Base-by-base conservation (phyloP, 1,140 invertebrate genomes). In the Lepidostoma basale region DNA sequence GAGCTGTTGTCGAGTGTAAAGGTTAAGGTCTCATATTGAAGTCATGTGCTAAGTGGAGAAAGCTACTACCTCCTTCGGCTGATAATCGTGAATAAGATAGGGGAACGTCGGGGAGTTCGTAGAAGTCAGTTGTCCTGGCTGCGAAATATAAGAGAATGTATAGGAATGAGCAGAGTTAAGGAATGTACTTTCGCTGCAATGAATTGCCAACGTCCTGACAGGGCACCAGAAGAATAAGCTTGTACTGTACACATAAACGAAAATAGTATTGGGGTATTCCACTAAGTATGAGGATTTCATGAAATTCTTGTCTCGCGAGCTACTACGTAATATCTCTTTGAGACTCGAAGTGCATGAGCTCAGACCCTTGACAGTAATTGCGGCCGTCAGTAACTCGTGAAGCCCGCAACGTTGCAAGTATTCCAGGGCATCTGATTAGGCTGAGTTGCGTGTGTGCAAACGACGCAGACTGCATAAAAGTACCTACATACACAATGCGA, bases 361-460 rank as follows among this genome's bases (percentile, higher is more conserved):
- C 25, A 16, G 40, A 60, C 40, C 20, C 59, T 9, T 64, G 60
- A 47, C 60, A 64, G 67, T 69, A 69, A 69, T 69, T 69, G 62
- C 67, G 59, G 39, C 42, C 67, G 60, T 56, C 59, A 45, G 60
- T 49, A 33, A 22, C 18, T 23, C 16, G 26, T 26, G 26, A 25
- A 22, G 30, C 3, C 25, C 20, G 33, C 14, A 30, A 16, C 26
- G 12, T 14, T 6, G 30, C 10, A 64, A 64, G 26, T 54, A 64
- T 42, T 62, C 23, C 26, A 47, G 45, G 16, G 26, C 30, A 10
- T 26, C 9, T 14, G 14, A 40, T 42, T 36, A 40, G 62, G 63
- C 63, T 56, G 45, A 47, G 28, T 64, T 14, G 62, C 62, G 62
- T 64, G 45, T 39, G 30, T 23, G 20, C 6, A 45, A 30, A 56